Evolutionary conservation across 1,140 invertebrate genomes (phyloP), one percentile per base, ranked within the genome.

Genomic region (Rhagoletis zephyria): DNA sequence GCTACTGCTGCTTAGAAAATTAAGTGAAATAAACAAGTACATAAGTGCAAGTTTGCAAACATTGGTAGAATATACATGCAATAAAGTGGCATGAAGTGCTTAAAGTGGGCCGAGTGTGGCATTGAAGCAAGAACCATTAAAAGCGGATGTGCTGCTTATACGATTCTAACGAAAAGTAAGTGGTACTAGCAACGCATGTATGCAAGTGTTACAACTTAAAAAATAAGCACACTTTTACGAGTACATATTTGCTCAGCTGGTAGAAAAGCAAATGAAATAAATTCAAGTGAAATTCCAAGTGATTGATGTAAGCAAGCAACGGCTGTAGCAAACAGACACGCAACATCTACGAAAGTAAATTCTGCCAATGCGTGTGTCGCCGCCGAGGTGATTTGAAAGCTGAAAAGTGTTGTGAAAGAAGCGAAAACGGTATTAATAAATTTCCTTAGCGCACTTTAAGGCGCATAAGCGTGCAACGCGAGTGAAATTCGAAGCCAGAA

Each of bases 371-470:
- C 12, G 67, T 81, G 30, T 81, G 74, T 30, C 30, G 30, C 30
- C 30, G 30, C 48, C 42, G 48, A 16, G 4, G 74, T 81, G 48
- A 45, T 30, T 59, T 19, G 51, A 12, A 48, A 16, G 5, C 7
- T 30, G 12, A 40, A 4, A 74, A 51, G 14, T 74, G 16, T 74
- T 74, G 4, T 48, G 7, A 48, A 74, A 48, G 74, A 4, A 10
- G 4, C 30, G 10, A 56, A 7, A 56, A 56, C 4, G 48, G 12
- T 6, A 14, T 19, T 3, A 81, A 56, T 19, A 19, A 81, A 81
- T 51, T 59, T 81, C 56, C 51, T 14, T 4, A 81, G 74, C 74
- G 19, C 74, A 81, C 74, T 81, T 81, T 81, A 81, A 81, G 74
- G 74, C 74, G 74, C 7, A 9, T 10, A 14, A 19, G 74, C 64